Base-by-base conservation (phyloP, 2,797 vertebrate species). In the Adelosebastes latens region DNA sequence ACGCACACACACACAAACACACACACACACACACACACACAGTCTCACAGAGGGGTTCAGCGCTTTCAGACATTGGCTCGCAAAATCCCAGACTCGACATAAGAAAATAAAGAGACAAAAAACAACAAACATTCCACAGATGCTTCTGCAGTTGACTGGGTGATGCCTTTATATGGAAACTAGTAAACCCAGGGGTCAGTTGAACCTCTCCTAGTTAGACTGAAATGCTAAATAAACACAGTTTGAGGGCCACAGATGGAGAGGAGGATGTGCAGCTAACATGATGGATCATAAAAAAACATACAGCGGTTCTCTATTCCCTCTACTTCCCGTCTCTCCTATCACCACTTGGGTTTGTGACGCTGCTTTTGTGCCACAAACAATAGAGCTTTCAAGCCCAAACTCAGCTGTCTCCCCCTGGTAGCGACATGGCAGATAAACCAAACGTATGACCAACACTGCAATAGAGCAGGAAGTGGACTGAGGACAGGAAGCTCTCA, bases 131-230 rank as follows among this genome's bases (percentile, higher is more conserved):
- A 96, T 96, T 96, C 94, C 92, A 93, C 78, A 79, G 84, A 95
- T 95, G 85, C 92, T 88, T 93, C 29, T 75, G 75, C 82, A 85
- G 90, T 93, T 86, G 88, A 87, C 88, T 70, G 80, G 93, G 90
- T 88, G 88, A 95, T 96, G 94, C 81, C 93, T 95, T 96, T 94
- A 94, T 93, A 94, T 93, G 94, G 95, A 93, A 94, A 93, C 82
- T 22, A 81, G 75, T 88, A 79, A 93, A 90, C 78, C 76, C 66
- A 56, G 79, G 53, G 89, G 88, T 88, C 80, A 81, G 79, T 62
- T 79, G 68, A 91, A 88, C 73, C 24, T 42, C 70, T 80, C 39
- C 67, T 55, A 31, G 36, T 86, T 64, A 62, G 78, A 87, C 58
- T 74, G 69, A 91, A 83, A 87, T 70, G 81, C 75, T 87, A 89